Evolutionary conservation across 2,888 invertebrate species (phyloP).

Genomic region (Nipponacmea schrenckii): DNA sequence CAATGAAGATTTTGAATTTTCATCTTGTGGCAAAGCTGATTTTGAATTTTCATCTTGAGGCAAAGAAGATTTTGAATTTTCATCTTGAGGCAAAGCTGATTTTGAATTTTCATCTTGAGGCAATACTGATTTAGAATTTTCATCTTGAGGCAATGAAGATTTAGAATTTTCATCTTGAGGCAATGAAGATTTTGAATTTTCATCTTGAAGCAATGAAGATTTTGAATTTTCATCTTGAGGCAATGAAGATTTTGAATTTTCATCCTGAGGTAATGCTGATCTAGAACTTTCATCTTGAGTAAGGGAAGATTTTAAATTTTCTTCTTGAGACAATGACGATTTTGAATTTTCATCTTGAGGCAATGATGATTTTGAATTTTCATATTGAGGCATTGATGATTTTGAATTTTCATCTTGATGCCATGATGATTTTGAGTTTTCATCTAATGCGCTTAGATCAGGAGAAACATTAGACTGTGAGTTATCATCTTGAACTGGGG

Average conservation of each 20-base stretch:
- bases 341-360: too few species aligned
- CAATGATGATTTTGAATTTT: too few species aligned
- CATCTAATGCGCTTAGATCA: not conserved
- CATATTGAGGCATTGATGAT: too few species aligned
- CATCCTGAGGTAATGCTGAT: not conserved
- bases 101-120: not conserved
- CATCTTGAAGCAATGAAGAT: not conserved
- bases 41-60: not conserved
- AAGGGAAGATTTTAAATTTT: not conserved
- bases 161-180: not conserved
- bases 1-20: not conserved
- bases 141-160: not conserved
- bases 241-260: not conserved
- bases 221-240: not conserved
- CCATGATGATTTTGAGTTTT: too few species aligned
- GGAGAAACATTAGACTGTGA: not conserved
- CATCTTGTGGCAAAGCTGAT: not conserved
- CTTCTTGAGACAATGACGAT: too few species aligned
- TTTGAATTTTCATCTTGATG: not conserved
- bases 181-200: not conserved
- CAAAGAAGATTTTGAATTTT: not conserved
- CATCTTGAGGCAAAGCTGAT: not conserved
- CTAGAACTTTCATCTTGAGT: not conserved
- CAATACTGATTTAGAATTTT: not conserved
- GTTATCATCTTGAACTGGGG: constrained; percentile 14